A percentile compares a stretch with the other conserved stretches of the same genome.
These are phyloP conservation scores for Monopterus albus DNA, from an alignment of 2,113 vertebrate genomes.

Conservation along the genomic window DNA sequence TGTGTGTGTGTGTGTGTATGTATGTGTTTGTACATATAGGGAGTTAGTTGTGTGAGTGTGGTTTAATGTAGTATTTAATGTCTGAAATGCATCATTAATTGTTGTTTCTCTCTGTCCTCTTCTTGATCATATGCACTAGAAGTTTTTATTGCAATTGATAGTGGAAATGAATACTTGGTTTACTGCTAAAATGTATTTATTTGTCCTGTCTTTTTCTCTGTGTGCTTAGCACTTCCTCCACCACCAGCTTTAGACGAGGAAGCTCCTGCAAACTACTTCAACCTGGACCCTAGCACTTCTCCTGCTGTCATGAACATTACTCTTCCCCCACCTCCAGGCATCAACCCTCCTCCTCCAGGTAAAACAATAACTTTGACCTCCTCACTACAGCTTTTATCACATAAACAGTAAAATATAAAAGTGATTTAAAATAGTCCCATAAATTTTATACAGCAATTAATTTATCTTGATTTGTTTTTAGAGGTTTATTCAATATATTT, in stretches of 20 bases:
- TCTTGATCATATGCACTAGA: too few relatives aligned
- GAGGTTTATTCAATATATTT: not conserved
- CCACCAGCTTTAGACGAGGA: conserved; percentile 92
- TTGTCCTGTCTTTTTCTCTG: not conserved
- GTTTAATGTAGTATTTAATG: not conserved
- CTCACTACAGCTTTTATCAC: not conserved
- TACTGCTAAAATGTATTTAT: not conserved
- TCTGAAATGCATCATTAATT: too few relatives aligned
- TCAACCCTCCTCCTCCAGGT: conserved; percentile 93
- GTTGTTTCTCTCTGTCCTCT: too few relatives aligned
- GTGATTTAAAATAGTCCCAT: not conserved
- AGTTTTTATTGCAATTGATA: not conserved
- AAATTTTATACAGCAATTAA: not conserved
- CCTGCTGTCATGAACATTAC: conserved; percentile 91
- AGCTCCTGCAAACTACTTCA: conserved; percentile 93
- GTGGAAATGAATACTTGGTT: not conserved
- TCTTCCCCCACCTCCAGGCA: conserved; percentile 91
- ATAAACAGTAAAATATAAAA: not conserved
- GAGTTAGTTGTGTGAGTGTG: not conserved
- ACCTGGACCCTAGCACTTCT: conserved; percentile 89
- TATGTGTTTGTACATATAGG: not conserved
- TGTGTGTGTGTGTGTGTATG: not conserved
- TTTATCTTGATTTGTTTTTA: not conserved
- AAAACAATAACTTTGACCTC: conserved; percentile 22
- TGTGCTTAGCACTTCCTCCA: conserved; percentile 87